Evolutionary conservation across 2,888 invertebrate genomes (phyloP), one percentile per base, ranked within the genome.

Genomic region (Prosopocoilus inquinatus): DNA sequence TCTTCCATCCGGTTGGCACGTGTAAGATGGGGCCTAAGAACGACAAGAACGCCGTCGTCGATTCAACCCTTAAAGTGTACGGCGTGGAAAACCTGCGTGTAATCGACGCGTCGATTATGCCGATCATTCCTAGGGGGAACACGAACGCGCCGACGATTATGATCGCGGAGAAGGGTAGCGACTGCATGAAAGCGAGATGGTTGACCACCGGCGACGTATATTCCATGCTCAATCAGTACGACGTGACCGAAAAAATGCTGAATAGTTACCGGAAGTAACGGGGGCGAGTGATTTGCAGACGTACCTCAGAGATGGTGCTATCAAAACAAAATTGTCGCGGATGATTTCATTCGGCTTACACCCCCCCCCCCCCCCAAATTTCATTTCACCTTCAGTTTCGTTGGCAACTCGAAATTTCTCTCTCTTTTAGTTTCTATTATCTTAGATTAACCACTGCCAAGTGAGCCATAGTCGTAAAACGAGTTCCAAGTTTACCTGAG

Each of bases 1-100:
- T 89, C 55, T 88, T 78, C 66, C 88, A 89, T 75, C 87, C 85
- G 1, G 83, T 82, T 12, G 85, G 87, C 0, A 87, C 87, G 0
- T 86, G 86, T 69, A 87, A 86, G 70, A 88, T 88, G 87, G 87
- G 87, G 2, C 86, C 87, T 0, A 75, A 75, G 39, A 77, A 78
- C 71, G 87, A 88, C 65, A 73, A 72, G 3, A 75, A 77, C 1
- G 85, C 88, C 0, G 88, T 89, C 0, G 88, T 89, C 0, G 85
- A 88, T 70, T 80, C 83, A 1, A 78, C 81, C 63, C 73, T 89
- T 41, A 78, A 76, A 62, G 86, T 88, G 0, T 80, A 86, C 65
- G 87, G 87, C 1, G 79, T 89, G 3, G 74, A 78, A 34, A 79
- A 80, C 13, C 71, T 89, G 32, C 78, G 89, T 65, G 88, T 89